A percentile compares a stretch with the other conserved stretches of the same genome.
Conservation (phyloP, 2,888 invertebrate species). For the Mythimna vitellina region DNA sequence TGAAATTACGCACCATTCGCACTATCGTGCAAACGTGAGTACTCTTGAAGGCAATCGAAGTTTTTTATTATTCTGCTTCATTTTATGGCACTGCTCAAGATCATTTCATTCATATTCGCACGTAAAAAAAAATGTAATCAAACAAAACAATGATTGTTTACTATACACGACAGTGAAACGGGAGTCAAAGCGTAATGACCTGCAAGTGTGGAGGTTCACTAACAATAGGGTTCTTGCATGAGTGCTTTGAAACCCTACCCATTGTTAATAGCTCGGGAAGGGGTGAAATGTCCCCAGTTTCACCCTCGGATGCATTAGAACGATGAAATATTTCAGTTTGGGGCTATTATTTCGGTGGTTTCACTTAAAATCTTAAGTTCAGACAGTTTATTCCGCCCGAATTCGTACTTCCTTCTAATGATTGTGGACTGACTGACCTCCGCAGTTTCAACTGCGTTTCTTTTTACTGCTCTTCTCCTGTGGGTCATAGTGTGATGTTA, state of each 20-base stretch:
- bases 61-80: slow-evolving; percentile 27
- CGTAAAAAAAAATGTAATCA: slow-evolving; percentile 35
- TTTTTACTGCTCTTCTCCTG: too few relatives aligned
- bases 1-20: slow-evolving; percentile 20
- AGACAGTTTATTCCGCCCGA: slow-evolving; percentile 14
- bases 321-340: slow-evolving; percentile 58
- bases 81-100: slow-evolving; percentile 26
- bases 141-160: slow-evolving; percentile 47
- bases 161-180: slow-evolving; percentile 18
- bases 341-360: slow-evolving; percentile 65
- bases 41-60: slow-evolving; percentile 4
- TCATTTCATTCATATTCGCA: slow-evolving; percentile 48
- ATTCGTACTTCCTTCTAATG: background rate
- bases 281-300: slow-evolving; percentile 62
- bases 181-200: slow-evolving; percentile 61
- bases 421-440: background rate
- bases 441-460: too few relatives aligned
- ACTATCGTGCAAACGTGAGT: slow-evolving; percentile 31
- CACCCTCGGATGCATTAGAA: slow-evolving; percentile 61
- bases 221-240: slow-evolving; percentile 67
- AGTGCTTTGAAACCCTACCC: slow-evolving; percentile 67
- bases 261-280: slow-evolving; percentile 60
- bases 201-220: slow-evolving; percentile 59
- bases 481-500: too few relatives aligned
- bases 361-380: slow-evolving; percentile 35